phyloP scores from a whole-genome alignment of 2,113 vertebrate genomes.

The Heloderma charlesbogerti region DNA sequence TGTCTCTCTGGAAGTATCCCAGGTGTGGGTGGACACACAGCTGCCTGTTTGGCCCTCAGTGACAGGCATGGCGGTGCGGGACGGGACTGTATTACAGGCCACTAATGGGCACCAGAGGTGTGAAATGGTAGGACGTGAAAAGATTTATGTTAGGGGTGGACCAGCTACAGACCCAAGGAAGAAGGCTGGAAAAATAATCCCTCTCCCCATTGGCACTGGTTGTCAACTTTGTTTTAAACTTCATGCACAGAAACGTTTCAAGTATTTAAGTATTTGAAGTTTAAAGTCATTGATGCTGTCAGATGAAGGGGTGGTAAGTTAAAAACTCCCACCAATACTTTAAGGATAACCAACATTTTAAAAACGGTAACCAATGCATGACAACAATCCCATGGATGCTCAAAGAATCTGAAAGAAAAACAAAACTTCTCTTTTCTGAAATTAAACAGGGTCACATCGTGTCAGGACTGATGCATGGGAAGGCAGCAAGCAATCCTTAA shows the following conservation, averaged over 20 bases:
- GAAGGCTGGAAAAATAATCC: background rate
- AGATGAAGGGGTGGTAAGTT: background rate
- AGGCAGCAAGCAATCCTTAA: background rate
- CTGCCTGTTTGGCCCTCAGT: background rate
- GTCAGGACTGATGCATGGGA: background rate
- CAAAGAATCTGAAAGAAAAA: background rate
- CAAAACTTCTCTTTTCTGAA: background rate
- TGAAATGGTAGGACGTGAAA: background rate
- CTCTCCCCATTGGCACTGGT: background rate
- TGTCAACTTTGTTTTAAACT: background rate
- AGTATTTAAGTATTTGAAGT: background rate
- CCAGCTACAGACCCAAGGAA: background rate
- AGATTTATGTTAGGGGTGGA: background rate
- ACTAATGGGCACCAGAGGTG: background rate
- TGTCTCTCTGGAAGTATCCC: background rate
- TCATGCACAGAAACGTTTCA: background rate
- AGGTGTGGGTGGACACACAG: background rate
- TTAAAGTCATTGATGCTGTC: no score
- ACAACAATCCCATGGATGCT: background rate
- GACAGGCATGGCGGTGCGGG: background rate
- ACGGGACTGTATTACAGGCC: background rate
- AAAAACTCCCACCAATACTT: background rate
- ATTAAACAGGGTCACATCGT: background rate
- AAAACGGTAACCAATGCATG: background rate
- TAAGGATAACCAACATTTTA: background rate